Conservation (phyloP, 2,113 vertebrate genomes). For the Myanophis thanlyinensis region DNA sequence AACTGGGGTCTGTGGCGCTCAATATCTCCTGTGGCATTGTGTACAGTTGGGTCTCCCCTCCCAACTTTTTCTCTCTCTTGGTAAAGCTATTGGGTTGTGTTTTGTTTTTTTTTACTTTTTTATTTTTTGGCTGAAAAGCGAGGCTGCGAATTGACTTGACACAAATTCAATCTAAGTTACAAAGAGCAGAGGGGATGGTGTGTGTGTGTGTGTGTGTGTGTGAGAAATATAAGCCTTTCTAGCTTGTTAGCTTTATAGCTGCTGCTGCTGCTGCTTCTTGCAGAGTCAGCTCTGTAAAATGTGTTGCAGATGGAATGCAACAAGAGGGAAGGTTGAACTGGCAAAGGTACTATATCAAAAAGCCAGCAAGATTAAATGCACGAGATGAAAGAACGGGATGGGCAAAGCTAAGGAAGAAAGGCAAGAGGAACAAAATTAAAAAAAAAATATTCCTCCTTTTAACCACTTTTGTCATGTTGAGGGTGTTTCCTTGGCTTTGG, state of each 20-base stretch:
- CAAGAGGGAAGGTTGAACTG: slow-evolving; percentile 47
- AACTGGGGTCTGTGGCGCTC: not conserved
- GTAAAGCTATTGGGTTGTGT: slow-evolving; percentile 16
- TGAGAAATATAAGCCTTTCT: slow-evolving; percentile 31
- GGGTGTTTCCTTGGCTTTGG: not conserved
- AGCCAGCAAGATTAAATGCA: slow-evolving; percentile 66
- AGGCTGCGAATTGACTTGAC: slow-evolving; percentile 37
- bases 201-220: too few relatives aligned
- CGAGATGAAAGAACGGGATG: slow-evolving; percentile 49
- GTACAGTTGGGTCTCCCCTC: not conserved
- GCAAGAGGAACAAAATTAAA: slow-evolving; percentile 23
- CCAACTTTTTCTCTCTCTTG: slow-evolving; percentile 5
- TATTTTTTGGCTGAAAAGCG: slow-evolving; percentile 16
- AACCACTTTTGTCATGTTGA: not conserved
- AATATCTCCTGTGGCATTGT: slow-evolving; percentile 13
- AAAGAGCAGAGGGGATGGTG: slow-evolving; percentile 23
- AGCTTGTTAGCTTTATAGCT: slow-evolving; percentile 46
- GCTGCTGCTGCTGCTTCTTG: not conserved
- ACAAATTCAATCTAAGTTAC: slow-evolving; percentile 39
- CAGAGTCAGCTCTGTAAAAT: slow-evolving; percentile 58
- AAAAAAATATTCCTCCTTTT: not conserved
- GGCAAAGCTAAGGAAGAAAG: slow-evolving; percentile 45
- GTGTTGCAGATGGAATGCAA: slow-evolving; percentile 55
- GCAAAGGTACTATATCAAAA: slow-evolving; percentile 64
- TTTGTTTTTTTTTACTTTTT: slow-evolving; percentile 11